Conservation (phyloP, 1,140 invertebrate genomes). For the Philotrypesis tridentata region DNA sequence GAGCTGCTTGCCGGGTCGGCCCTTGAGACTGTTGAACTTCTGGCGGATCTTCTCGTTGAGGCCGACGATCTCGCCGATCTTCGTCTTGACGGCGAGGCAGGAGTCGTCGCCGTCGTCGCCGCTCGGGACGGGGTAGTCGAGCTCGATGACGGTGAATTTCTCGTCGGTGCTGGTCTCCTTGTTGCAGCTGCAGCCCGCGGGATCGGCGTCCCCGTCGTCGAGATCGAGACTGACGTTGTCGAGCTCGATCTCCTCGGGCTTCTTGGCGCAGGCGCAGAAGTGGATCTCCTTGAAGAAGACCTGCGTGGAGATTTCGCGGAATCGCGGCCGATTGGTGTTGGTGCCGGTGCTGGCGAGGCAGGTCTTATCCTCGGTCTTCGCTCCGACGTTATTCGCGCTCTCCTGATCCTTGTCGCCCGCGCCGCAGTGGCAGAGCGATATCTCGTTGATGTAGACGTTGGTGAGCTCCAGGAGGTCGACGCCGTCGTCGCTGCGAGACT, state of each 20-base stretch:
- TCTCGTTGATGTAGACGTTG: conserved; percentile 34
- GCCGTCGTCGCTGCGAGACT: background rate
- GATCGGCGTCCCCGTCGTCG: background rate
- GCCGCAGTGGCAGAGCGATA: background rate
- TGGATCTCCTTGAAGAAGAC: background rate
- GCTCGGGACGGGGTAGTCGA: background rate
- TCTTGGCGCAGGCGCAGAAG: background rate
- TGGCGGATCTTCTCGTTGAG: conserved; percentile 16
- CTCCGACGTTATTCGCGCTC: background rate
- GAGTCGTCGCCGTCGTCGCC: background rate
- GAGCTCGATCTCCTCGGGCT: background rate
- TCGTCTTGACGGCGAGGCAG: background rate
- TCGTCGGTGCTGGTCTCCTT: background rate
- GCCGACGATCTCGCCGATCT: conserved; percentile 7
- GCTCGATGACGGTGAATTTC: background rate
- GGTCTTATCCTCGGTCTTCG: background rate
- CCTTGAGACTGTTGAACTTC: background rate
- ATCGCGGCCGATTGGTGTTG: background rate
- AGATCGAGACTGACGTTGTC: background rate
- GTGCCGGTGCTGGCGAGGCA: background rate
- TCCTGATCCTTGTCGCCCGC: background rate
- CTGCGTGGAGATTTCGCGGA: conserved; percentile 5
- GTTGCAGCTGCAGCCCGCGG: background rate
- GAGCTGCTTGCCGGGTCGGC: background rate
- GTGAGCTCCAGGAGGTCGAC: background rate